These are phyloP conservation scores for Anthoptus insignis DNA, from an alignment of 2,888 invertebrate genomes.

Conservation along the genomic window DNA sequence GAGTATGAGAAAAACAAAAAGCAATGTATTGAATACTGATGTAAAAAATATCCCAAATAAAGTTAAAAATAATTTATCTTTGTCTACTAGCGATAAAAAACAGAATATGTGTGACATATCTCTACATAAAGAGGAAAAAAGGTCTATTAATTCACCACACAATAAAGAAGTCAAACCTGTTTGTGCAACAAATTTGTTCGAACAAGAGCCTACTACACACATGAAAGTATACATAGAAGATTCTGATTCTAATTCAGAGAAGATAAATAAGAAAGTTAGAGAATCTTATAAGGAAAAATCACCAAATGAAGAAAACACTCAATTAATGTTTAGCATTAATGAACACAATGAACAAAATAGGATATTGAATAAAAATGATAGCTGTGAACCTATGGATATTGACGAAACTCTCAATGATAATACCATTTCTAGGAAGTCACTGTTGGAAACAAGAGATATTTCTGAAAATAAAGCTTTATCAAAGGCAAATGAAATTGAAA, in stretches of 20 bases:
- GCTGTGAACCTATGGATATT: slow-evolving; percentile 80
- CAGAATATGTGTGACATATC: slow-evolving; percentile 22
- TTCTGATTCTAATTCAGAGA: slow-evolving; percentile 65
- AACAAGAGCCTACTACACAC: slow-evolving; percentile 55
- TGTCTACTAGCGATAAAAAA: slow-evolving; percentile 28
- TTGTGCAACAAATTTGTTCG: slow-evolving; percentile 56
- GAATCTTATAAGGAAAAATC: slow-evolving; percentile 55
- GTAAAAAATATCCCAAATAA: slow-evolving; percentile 1
- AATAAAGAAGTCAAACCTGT: slow-evolving; percentile 47
- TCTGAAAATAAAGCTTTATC: slow-evolving; percentile 36
- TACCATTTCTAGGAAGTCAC: slow-evolving; percentile 37
- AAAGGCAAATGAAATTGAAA: slow-evolving; percentile 50
- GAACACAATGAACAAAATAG: slow-evolving; percentile 1
- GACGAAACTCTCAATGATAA: slow-evolving; percentile 74
- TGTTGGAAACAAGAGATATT: not conserved
- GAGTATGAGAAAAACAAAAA: slow-evolving; percentile 55
- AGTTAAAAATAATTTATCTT: slow-evolving; percentile 9
- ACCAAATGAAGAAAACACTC: not conserved
- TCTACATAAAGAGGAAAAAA: slow-evolving; percentile 20
- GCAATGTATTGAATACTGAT: slow-evolving; percentile 20
- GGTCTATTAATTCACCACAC: slow-evolving; percentile 6
- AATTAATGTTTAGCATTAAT: slow-evolving; percentile 3
- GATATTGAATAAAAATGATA: slow-evolving; percentile 50
- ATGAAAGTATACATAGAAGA: slow-evolving; percentile 69
- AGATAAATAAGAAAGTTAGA: slow-evolving; percentile 49